Percentiles rank a stretch among this genome's conserved stretches.
Conservation (phyloP, 1,140 invertebrate genomes). For the Drosophila aff. region DNA sequence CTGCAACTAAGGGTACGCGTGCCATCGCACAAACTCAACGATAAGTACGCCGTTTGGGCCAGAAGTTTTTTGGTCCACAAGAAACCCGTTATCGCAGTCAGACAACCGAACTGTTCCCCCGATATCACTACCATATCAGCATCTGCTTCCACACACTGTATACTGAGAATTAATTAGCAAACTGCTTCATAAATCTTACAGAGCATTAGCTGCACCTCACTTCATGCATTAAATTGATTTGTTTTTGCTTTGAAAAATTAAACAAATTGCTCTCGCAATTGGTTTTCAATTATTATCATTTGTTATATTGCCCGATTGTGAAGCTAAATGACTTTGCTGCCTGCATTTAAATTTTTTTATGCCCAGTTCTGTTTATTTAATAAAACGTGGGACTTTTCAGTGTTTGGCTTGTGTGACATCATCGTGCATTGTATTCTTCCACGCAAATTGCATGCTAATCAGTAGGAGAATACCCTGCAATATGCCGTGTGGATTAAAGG, state of each 20-base stretch:
- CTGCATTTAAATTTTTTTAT: constrained; percentile 69
- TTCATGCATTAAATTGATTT: constrained; percentile 20
- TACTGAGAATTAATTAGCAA: constrained; percentile 35
- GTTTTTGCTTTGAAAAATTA: constrained; percentile 16
- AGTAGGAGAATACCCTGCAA: constrained; percentile 8
- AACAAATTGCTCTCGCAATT: constrained; percentile 58
- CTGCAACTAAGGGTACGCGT: constrained; percentile 37
- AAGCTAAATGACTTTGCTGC: constrained; percentile 55
- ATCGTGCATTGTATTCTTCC: constrained; percentile 29
- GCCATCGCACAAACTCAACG: constrained; percentile 39
- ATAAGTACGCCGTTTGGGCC: constrained; percentile 15
- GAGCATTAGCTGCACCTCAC: constrained; percentile 28
- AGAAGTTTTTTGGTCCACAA: constrained; percentile 27
- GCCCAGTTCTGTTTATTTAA: constrained; percentile 29
- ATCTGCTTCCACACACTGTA: neutral
- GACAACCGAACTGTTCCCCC: neutral
- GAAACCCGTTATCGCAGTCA: constrained; percentile 34
- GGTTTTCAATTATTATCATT: constrained; percentile 56
- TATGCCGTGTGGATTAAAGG: neutral
- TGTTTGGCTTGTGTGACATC: constrained; percentile 56
- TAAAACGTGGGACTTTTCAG: constrained; percentile 43
- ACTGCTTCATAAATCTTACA: constrained; percentile 31
- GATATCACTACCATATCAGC: constrained; percentile 8
- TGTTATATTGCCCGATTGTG: constrained; percentile 41
- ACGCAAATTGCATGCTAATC: constrained; percentile 63